Base-by-base conservation (phyloP, 2,888 invertebrate species). In the Pharmacophagus antenor region DNA sequence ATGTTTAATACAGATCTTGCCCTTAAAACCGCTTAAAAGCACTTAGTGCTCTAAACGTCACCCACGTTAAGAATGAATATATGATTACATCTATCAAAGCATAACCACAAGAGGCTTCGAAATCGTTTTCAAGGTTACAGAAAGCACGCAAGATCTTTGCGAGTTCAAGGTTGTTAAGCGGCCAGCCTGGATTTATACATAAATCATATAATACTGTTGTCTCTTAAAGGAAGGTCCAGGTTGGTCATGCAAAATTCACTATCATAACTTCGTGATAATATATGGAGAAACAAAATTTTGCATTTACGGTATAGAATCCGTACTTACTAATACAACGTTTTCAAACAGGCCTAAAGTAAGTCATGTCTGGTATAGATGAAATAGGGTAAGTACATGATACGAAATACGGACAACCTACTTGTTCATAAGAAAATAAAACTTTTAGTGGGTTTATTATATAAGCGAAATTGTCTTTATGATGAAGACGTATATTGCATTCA, bases 101-200 rank as follows among this genome's bases (percentile, higher is more conserved):
- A 70, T 65, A 60, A 54, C 71, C 73, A 80, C 78, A 78, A 76
- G 79, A 72, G 82, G 72, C 85, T 84, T 85, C 84, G 83, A 67
- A 66, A 63, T 21, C 63, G 69, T 42, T 67, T n/a, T 72, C 85
- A 85, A 86, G 84, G 86, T 76, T 80, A 70, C 73, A 62, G 68
- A 74, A 77, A 78, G 80, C 85, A 84, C 82, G 84, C 82, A 73
- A 77, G 80, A 82, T 78, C 78, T 76, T 68, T 69, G 61, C 69
- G 67, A 79, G 78, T 79, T 79, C 78, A 79, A 79, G 84, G 79
- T 73, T 78, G 66, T 56, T 67, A 65, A 65, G 18, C 18, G 18
- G 25, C 42, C 49, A 31, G 12, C 37, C n/a, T 37, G 12, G 21
- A 47, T 46, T 42, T 50, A 17, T n/a, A 21, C 20, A 27, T 31